Evolutionary conservation across 2,797 vertebrate genomes (phyloP).

Genomic region (Diplodus sargus): DNA sequence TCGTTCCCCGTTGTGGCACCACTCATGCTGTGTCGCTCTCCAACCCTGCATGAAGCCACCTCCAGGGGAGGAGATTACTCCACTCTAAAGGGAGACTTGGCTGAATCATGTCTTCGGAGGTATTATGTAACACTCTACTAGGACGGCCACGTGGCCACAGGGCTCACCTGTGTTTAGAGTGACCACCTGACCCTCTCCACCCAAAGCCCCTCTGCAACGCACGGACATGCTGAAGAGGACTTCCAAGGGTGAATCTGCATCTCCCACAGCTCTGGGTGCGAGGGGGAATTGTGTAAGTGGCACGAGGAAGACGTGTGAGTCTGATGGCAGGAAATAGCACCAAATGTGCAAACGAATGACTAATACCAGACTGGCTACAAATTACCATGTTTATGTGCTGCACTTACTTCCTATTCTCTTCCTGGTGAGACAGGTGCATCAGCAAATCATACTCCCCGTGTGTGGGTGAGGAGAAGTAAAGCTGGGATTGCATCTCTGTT

Average conservation of each 20-base stretch:
- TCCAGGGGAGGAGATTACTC: slow-evolving; percentile 51
- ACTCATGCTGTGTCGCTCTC: slow-evolving; percentile 23
- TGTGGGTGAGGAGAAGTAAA: slow-evolving; percentile 75
- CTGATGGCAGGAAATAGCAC: slow-evolving; percentile 44
- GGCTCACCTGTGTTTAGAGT: slow-evolving; percentile 66
- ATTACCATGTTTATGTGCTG: slow-evolving; percentile 22
- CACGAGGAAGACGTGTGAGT: slow-evolving; percentile 50
- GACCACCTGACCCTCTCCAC: slow-evolving; percentile 48
- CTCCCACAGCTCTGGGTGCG: slow-evolving; percentile 31
- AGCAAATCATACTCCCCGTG: slow-evolving; percentile 56
- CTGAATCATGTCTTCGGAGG: slow-evolving; percentile 67
- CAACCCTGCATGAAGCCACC: slow-evolving; percentile 16
- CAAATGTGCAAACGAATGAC: slow-evolving; percentile 60
- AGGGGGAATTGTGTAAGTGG: slow-evolving; percentile 34
- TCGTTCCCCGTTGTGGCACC: slow-evolving; percentile 24
- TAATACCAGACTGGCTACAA: slow-evolving; percentile 50
- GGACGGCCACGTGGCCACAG: slow-evolving; percentile 51
- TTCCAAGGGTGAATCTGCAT: slow-evolving; percentile 20
- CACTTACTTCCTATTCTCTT: slow-evolving; percentile 52
- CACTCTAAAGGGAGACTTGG: slow-evolving; percentile 54
- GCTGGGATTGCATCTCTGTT: slow-evolving; percentile 71
- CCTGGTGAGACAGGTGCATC: slow-evolving; percentile 63
- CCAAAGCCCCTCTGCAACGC: slow-evolving; percentile 44
- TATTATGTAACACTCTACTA: slow-evolving; percentile 65
- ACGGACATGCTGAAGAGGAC: slow-evolving; percentile 16